Evolutionary conservation across 2,113 vertebrate genomes (phyloP).

Genomic region (Noctilio leporinus): DNA sequence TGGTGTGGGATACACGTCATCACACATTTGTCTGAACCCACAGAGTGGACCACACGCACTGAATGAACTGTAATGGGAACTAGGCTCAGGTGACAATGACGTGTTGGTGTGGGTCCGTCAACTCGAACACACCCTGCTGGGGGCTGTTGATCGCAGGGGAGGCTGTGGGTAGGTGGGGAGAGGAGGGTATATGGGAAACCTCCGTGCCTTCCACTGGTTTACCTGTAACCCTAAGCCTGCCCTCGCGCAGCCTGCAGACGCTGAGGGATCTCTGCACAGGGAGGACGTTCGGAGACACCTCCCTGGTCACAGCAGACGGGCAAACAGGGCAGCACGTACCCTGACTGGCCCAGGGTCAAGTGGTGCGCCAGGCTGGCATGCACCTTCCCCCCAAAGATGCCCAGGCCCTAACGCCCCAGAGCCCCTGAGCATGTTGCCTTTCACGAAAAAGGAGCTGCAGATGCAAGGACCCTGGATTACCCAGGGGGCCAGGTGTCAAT

Average conservation of each 20-base stretch:
- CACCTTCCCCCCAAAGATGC: background rate
- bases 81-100: accelerated
- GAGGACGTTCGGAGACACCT: background rate
- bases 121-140: no score
- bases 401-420: accelerated
- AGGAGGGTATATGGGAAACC: background rate
- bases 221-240: background rate
- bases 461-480: background rate
- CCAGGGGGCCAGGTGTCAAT: accelerated
- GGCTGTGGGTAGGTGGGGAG: background rate
- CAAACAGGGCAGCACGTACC: accelerated
- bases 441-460: background rate
- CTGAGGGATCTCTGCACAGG: accelerated
- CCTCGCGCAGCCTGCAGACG: background rate
- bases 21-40: background rate
- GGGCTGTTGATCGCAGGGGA: accelerated
- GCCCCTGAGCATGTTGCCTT: background rate
- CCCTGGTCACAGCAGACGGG: background rate
- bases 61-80: background rate
- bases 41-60: accelerated
- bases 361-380: accelerated
- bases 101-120: accelerated
- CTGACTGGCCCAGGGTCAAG: background rate
- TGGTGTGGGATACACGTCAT: background rate
- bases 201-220: background rate